Evolutionary conservation across 2,888 invertebrate species (phyloP).

Genomic region (Hirudinaria manillensis): DNA sequence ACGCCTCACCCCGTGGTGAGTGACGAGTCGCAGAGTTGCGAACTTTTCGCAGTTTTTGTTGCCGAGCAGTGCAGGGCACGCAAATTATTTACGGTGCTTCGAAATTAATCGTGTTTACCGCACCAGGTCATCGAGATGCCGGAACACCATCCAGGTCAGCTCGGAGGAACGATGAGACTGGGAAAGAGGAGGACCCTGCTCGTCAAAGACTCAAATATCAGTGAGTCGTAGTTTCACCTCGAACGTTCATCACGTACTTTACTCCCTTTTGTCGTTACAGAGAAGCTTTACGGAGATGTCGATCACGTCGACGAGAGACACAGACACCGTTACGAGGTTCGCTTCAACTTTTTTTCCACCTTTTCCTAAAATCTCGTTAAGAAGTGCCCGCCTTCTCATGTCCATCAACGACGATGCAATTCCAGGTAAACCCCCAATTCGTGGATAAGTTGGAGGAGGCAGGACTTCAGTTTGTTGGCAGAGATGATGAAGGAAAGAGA

Average conservation of each 20-base stretch:
- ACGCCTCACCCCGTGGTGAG: conserved; percentile 68
- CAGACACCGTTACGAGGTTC: conserved; percentile 83
- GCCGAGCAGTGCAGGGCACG: too few species aligned
- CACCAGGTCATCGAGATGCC: conserved; percentile 93
- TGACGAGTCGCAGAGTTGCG: conserved; percentile 1
- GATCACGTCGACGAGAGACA: conserved; percentile 80
- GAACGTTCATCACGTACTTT: too few species aligned
- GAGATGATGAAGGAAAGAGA: conserved; percentile 70
- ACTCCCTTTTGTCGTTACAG: not conserved
- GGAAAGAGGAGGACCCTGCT: conserved; percentile 84
- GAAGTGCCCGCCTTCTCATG: not conserved
- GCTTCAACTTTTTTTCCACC: not conserved
- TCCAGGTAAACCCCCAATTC: conserved; percentile 75
- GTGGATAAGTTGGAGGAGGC: conserved; percentile 68
- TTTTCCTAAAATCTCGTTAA: not conserved
- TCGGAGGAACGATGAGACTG: conserved; percentile 93
- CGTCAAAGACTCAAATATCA: conserved; percentile 52
- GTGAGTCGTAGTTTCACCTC: too few species aligned
- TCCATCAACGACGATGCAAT: not conserved
- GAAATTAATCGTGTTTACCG: too few species aligned
- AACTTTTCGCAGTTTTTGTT: too few species aligned
- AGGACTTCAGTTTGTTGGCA: conserved; percentile 80
- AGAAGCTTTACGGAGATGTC: conserved; percentile 49
- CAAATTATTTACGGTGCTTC: too few species aligned
- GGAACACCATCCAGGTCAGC: conserved; percentile 81